phyloP scores from a whole-genome alignment of 2,888 invertebrate species.

The Philonicus albiceps region DNA sequence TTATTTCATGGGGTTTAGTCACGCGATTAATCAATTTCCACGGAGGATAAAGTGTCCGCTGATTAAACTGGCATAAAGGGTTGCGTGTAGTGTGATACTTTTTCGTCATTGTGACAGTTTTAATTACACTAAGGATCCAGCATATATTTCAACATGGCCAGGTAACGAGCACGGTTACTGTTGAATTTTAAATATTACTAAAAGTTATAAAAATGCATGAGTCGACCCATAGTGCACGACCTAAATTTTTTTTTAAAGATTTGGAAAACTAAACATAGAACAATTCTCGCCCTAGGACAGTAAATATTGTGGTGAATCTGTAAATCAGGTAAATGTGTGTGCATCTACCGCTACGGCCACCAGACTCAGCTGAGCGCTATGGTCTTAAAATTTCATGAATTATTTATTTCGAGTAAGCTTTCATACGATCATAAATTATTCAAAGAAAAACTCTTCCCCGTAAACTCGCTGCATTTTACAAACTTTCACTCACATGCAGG shows the following conservation, averaged over 20 bases:
- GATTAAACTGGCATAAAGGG: constrained; percentile 23
- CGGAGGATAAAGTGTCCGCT: constrained; percentile 7
- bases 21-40: constrained; percentile 21
- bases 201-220: background rate
- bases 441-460: background rate
- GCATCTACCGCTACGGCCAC: background rate
- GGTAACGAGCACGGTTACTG: background rate
- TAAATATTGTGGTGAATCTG: background rate
- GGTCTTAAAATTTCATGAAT: constrained; percentile 20
- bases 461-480: constrained; percentile 16
- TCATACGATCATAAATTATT: constrained; percentile 29
- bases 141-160: background rate
- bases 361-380: background rate
- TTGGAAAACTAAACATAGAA: background rate
- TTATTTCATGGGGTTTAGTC: constrained; percentile 3
- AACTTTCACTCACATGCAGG: background rate
- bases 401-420: constrained; percentile 10
- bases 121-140: background rate
- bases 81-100: constrained; percentile 17
- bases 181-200: background rate
- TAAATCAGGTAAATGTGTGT: background rate
- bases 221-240: background rate
- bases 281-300: too few species aligned
- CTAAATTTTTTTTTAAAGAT: background rate
- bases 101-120: constrained; percentile 11